Conservation (phyloP, 1,140 invertebrate species). For the Scaptomyza pallida region DNA sequence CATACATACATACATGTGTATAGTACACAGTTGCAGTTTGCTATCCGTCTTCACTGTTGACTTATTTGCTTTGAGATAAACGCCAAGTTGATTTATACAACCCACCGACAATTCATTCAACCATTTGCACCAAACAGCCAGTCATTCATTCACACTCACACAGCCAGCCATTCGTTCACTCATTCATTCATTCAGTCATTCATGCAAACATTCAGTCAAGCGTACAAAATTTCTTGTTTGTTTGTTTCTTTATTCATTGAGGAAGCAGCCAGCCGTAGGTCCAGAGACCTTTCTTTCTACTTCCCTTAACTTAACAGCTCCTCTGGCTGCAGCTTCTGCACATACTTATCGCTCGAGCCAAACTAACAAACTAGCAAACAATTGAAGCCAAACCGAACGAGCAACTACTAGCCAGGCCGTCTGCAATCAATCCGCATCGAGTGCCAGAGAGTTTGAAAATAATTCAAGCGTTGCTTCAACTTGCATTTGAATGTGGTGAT, state of each 20-base stretch:
- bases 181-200: constrained; percentile 47
- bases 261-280: constrained; percentile 43
- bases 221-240: constrained; percentile 80
- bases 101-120: constrained; percentile 80
- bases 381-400: constrained; percentile 50
- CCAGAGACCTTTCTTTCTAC: constrained; percentile 9
- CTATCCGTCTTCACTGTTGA: constrained; percentile 80
- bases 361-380: constrained; percentile 73
- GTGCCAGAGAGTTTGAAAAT: constrained; percentile 25
- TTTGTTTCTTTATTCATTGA: constrained; percentile 80
- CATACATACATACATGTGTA: constrained; percentile 1
- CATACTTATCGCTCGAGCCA: constrained; percentile 50
- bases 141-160: constrained; percentile 30
- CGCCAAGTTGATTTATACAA: constrained; percentile 81
- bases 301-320: background rate
- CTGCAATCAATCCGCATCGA: constrained; percentile 44
- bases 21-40: constrained; percentile 55
- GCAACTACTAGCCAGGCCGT: constrained; percentile 32
- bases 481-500: constrained; percentile 42
- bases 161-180: constrained; percentile 37
- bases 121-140: constrained; percentile 67
- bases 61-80: constrained; percentile 82
- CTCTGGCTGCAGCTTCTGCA: constrained; percentile 9
- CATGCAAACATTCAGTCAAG: constrained; percentile 74
- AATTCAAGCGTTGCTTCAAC: constrained; percentile 49